Evolutionary conservation across 2,113 vertebrate species (phyloP).

Genomic region (Osmerus eperlanus): DNA sequence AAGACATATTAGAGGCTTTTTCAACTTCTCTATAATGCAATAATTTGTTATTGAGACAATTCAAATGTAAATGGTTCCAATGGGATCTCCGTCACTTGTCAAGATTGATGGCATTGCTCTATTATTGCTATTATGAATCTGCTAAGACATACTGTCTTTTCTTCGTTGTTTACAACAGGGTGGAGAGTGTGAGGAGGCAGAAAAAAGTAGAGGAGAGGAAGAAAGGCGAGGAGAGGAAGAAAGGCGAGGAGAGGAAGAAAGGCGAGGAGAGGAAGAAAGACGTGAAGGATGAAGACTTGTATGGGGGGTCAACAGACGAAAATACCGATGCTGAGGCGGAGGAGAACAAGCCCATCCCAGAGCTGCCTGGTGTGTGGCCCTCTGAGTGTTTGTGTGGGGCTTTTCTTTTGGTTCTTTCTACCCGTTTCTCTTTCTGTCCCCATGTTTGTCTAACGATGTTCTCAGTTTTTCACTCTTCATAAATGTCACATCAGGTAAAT

Average conservation of each 20-base stretch:
- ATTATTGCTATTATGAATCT: no score
- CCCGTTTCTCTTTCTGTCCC: neutral
- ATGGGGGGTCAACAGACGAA: slow-evolving; percentile 84
- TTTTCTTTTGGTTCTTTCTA: no score
- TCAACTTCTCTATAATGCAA: no score
- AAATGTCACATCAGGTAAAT: neutral
- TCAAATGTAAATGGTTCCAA: no score
- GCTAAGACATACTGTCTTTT: neutral
- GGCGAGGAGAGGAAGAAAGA: neutral
- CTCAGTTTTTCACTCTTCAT: neutral
- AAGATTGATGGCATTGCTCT: no score
- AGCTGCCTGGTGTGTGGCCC: slow-evolving; percentile 74
- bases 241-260: neutral
- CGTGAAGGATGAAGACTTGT: slow-evolving; percentile 70
- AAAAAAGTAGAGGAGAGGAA: slow-evolving; percentile 46
- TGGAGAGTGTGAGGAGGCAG: slow-evolving; percentile 63
- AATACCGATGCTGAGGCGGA: slow-evolving; percentile 82
- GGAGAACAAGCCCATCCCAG: slow-evolving; percentile 74
- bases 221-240: neutral
- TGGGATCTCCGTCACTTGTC: no score
- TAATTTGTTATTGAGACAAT: no score
- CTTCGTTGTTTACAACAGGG: slow-evolving; percentile 54
- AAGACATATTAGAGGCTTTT: no score
- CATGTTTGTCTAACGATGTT: neutral
- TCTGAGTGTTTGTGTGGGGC: no score